Conservation (phyloP, 2,888 invertebrate genomes). For the Euclidia mi region DNA sequence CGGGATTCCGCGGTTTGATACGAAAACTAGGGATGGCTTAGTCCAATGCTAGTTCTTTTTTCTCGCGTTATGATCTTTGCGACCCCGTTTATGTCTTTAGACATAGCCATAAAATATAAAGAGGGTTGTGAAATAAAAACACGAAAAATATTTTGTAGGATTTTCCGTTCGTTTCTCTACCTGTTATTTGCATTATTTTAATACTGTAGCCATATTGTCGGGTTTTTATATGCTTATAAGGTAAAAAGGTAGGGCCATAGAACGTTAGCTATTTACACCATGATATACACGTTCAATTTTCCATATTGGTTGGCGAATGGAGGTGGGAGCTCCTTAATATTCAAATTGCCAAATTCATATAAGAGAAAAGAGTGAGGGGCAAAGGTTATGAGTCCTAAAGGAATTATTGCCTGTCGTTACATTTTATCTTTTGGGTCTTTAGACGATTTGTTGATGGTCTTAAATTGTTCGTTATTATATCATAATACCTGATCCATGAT, state of each 20-base stretch:
- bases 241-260: slow-evolving; percentile 43
- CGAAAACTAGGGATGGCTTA: slow-evolving; percentile 48
- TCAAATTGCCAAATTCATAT: slow-evolving; percentile 17
- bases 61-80: slow-evolving; percentile 38
- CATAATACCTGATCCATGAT: too few species aligned
- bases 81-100: slow-evolving; percentile 48
- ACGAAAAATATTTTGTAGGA: slow-evolving; percentile 41
- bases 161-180: slow-evolving; percentile 31
- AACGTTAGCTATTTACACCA: slow-evolving; percentile 44
- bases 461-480: too few species aligned
- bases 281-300: slow-evolving; percentile 54
- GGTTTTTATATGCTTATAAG: slow-evolving; percentile 44
- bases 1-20: slow-evolving; percentile 52
- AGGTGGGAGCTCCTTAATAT: slow-evolving; percentile 15
- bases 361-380: slow-evolving; percentile 7
- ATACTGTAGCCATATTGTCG: slow-evolving; percentile 41
- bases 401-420: slow-evolving; percentile 11
- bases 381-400: slow-evolving; percentile 12
- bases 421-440: slow-evolving; percentile 1
- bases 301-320: slow-evolving; percentile 23
- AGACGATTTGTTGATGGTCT: too few species aligned
- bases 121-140: slow-evolving; percentile 46
- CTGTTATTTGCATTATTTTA: slow-evolving; percentile 50
- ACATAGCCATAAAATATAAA: slow-evolving; percentile 45
- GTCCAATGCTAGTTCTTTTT: slow-evolving; percentile 28